These are phyloP conservation scores for Leucosticte australis DNA, from an alignment of 2,113 vertebrate genomes.

Conservation along the genomic window DNA sequence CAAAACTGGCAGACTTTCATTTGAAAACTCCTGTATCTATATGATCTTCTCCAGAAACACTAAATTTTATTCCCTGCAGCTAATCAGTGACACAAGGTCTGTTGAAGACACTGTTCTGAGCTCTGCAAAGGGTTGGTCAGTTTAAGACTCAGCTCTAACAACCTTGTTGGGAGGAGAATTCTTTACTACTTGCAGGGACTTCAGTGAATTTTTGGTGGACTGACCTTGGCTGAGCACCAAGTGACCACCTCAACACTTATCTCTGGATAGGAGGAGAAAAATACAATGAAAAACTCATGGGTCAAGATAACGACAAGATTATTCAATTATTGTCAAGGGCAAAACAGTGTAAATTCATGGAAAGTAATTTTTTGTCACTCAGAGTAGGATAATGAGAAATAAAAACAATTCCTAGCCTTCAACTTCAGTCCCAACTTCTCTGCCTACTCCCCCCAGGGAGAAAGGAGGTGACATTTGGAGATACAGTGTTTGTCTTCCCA, in stretches of 20 bases:
- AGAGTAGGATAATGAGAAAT: not conserved
- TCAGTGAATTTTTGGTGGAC: not conserved
- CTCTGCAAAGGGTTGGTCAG: not conserved
- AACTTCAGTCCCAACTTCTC: not conserved
- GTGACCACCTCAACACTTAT: not conserved
- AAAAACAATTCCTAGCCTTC: not conserved
- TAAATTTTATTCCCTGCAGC: not conserved
- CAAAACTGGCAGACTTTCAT: not conserved
- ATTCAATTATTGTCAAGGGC: not conserved
- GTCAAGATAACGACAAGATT: not conserved
- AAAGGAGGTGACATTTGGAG: not conserved
- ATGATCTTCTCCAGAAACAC: not conserved
- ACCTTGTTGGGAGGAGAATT: not conserved
- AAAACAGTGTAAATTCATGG: not conserved
- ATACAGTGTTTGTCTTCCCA: not conserved
- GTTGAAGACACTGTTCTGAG: not conserved
- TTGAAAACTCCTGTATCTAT: not conserved
- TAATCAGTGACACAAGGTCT: not conserved
- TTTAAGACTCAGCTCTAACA: not conserved
- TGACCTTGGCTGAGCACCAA: not conserved
- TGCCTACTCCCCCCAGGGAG: rapidly evolving
- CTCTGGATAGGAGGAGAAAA: not conserved
- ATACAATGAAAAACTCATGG: rapidly evolving
- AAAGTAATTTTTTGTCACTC: not conserved
- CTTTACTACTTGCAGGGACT: not conserved